phyloP scores from a whole-genome alignment of 1,140 invertebrate genomes.

The Sminthurinus signatus region DNA sequence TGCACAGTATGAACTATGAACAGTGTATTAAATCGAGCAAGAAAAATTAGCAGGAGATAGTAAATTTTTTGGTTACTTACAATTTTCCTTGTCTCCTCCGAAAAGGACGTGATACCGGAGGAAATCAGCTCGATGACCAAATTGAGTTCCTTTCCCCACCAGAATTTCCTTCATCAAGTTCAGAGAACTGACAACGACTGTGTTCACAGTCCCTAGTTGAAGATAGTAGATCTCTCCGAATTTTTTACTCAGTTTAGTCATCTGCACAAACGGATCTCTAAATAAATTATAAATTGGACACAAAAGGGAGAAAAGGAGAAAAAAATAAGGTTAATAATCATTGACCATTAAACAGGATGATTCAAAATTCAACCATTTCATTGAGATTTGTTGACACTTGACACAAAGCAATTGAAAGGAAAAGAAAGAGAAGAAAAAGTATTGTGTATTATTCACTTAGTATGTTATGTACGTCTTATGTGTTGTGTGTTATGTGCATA shows the following conservation, averaged over 20 bases:
- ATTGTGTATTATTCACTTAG: not conserved
- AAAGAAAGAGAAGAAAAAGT: not conserved
- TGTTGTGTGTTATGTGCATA: too few relatives aligned
- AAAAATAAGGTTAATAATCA: not conserved
- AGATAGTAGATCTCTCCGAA: slow-evolving; percentile 73
- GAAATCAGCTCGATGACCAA: slow-evolving; percentile 74
- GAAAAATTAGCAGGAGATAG: slow-evolving; percentile 13
- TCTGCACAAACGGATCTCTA: slow-evolving; percentile 59
- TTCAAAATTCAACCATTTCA: too few relatives aligned
- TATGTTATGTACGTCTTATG: too few relatives aligned
- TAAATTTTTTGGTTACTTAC: slow-evolving; percentile 50
- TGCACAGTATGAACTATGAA: too few relatives aligned
- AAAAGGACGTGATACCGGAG: slow-evolving; percentile 61
- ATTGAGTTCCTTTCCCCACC: slow-evolving; percentile 69
- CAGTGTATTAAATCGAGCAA: too few relatives aligned
- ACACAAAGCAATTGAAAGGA: not conserved
- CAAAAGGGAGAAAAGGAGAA: not conserved
- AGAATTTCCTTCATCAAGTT: slow-evolving; percentile 68
- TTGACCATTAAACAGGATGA: not conserved
- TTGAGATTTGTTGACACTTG: too few relatives aligned
- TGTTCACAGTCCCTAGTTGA: slow-evolving; percentile 60
- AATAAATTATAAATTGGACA: not conserved
- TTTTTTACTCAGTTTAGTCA: slow-evolving; percentile 59
- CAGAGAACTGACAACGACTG: slow-evolving; percentile 70
- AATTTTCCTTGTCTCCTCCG: slow-evolving; percentile 60